A percentile compares a stretch with the other conserved stretches of the same genome.
Conservation (phyloP, 1,140 invertebrate genomes). For the Reticulitermes speratus region DNA sequence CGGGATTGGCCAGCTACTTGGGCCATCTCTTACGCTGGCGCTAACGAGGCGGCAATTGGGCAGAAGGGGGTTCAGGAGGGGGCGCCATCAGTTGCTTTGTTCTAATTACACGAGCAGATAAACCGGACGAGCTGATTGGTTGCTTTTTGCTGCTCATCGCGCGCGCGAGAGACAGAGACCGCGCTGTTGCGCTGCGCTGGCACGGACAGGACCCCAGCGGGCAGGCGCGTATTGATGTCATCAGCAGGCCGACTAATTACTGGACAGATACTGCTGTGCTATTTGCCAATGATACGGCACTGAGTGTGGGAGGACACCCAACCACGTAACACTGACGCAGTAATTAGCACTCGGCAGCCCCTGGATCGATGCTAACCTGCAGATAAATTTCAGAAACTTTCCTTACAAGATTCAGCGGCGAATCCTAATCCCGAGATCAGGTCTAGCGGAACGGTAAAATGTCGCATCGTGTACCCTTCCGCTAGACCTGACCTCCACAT, state of each 20-base stretch:
- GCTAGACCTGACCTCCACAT: too few relatives aligned
- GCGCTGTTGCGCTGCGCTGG: too few relatives aligned
- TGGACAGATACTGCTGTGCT: background rate
- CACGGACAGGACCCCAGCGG: too few relatives aligned
- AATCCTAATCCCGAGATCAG: too few relatives aligned
- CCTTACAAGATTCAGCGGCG: too few relatives aligned
- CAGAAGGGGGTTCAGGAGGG: background rate
- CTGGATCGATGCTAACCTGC: background rate
- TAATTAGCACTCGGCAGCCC: background rate
- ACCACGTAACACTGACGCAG: background rate
- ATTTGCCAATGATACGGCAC: background rate
- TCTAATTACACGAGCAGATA: background rate
- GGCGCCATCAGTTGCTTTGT: background rate
- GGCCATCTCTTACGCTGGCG: background rate
- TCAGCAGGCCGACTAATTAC: background rate
- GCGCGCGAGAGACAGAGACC: too few relatives aligned
- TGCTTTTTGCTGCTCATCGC: constrained; percentile 4
- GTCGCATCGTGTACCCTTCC: too few relatives aligned
- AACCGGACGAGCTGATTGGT: constrained; percentile 5
- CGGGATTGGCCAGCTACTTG: constrained; percentile 8
- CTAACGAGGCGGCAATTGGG: background rate
- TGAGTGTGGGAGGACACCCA: too few relatives aligned
- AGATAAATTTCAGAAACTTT: background rate
- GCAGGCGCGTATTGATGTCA: background rate
- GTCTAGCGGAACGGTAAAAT: too few relatives aligned